phyloP scores from a whole-genome alignment of 2,797 vertebrate species.

The Paramormyrops hopkinsi region DNA sequence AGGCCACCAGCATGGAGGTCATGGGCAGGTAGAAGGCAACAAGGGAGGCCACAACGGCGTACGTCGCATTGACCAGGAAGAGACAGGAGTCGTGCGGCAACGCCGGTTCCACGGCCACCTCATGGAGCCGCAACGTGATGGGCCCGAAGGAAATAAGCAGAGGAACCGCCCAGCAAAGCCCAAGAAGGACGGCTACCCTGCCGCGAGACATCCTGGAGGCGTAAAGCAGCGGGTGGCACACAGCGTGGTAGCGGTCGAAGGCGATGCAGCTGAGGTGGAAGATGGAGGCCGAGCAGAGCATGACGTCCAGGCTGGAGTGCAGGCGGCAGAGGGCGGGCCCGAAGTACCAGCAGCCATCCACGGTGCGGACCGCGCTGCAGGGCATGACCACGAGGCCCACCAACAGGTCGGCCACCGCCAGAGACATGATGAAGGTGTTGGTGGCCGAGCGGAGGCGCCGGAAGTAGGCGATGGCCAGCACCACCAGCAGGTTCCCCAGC shows the following conservation, averaged over 20 bases:
- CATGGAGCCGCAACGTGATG: conserved; percentile 64
- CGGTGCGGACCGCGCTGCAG: conserved; percentile 68
- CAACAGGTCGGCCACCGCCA: conserved; percentile 71
- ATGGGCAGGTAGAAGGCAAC: conserved; percentile 71
- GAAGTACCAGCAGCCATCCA: conserved; percentile 74
- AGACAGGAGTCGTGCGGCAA: conserved; percentile 57
- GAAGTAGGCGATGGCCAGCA: conserved; percentile 68
- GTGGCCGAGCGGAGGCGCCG: conserved; percentile 70
- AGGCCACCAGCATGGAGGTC: conserved; percentile 64
- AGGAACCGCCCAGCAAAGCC: conserved; percentile 63
- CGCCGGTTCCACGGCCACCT: conserved; percentile 46
- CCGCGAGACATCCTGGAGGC: conserved; percentile 61
- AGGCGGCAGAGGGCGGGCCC: conserved; percentile 65
- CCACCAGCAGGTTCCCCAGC: conserved; percentile 70
- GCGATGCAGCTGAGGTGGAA: conserved; percentile 75
- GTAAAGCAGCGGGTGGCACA: conserved; percentile 67
- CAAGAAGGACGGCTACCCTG: conserved; percentile 57
- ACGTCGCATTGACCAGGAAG: conserved; percentile 63
- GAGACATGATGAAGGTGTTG: conserved; percentile 67
- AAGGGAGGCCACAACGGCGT: conserved; percentile 65
- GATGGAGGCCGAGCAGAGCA: conserved; percentile 75
- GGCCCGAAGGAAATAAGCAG: conserved; percentile 68
- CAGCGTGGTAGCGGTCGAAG: conserved; percentile 70
- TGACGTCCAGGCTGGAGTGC: conserved; percentile 73
- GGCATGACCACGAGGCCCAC: conserved; percentile 75